Base-by-base conservation (phyloP, 2,888 invertebrate species). In the Pinctada fucata region DNA sequence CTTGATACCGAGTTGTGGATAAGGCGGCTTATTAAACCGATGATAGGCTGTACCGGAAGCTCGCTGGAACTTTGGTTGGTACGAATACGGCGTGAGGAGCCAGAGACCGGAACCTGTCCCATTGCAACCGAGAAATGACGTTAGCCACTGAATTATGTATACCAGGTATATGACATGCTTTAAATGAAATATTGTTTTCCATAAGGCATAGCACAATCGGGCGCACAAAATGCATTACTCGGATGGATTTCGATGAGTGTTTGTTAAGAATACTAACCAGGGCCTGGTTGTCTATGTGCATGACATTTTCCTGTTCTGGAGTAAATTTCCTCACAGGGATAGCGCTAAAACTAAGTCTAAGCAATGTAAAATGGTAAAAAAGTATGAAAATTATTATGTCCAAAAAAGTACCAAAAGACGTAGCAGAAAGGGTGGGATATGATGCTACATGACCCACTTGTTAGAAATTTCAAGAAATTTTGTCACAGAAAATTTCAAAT, bases 221-320 rank as follows among this genome's bases (percentile, higher is more conserved):
- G 6, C 58, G 6, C 13, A 58, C 58, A 6, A 58, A 58, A 58
- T 6, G 58, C 58, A 58, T 58, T 6, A 13, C 58, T 58, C 6
- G 58, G 58, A 13, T 10, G 6, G 58, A 58, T 58, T 58, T 58
- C 13, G 58, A 58, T 10, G 58, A 10, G 6, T 69, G 47, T 8
- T 8, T 69, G 49, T 48, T 69, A 3, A 47, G 69, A 10, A 69
- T 69, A n/a, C n/a, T n/a, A 48, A 69, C 48, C n/a, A 69, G 69
- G 6, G 48, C 47, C n/a, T 48, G 4, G n/a, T 69, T 69, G 49
- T 69, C 49, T 69, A 49, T 48, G 13, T 69, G 2, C 8, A 66
- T 5, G 16, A 66, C 47, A n/a, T 8, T 3, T 66, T 66, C 16
- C 16, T 66, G 66, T 66, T 66, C 8, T 66, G 66, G 45, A 16